Evolutionary conservation across 1,140 invertebrate species (phyloP).

Genomic region (Pinna nobilis): DNA sequence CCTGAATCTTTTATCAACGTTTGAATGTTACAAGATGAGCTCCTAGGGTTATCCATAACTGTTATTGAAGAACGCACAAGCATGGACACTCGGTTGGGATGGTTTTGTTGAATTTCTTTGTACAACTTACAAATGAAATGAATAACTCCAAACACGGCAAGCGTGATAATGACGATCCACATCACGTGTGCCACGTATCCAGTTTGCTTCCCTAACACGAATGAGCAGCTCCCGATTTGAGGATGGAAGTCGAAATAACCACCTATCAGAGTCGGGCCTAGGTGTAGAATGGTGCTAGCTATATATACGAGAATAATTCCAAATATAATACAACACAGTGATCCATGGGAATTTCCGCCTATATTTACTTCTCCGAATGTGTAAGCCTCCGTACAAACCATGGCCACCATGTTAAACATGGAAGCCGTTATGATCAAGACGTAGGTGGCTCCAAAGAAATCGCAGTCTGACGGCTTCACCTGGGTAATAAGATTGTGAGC

Average conservation of each 20-base stretch:
- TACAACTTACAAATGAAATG: slow-evolving; percentile 71
- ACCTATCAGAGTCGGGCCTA: slow-evolving; percentile 74
- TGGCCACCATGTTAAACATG: slow-evolving; percentile 73
- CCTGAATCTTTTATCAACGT: slow-evolving; percentile 61
- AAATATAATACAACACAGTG: slow-evolving; percentile 71
- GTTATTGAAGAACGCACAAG: slow-evolving; percentile 70
- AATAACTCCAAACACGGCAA: slow-evolving; percentile 62
- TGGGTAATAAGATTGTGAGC: slow-evolving; percentile 68
- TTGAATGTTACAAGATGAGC: slow-evolving; percentile 55
- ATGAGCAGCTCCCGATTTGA: slow-evolving; percentile 72
- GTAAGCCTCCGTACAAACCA: slow-evolving; percentile 74
- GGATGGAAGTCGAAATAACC: slow-evolving; percentile 72
- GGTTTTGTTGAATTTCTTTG: slow-evolving; percentile 70
- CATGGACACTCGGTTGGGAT: slow-evolving; percentile 69
- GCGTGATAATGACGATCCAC: slow-evolving; percentile 72
- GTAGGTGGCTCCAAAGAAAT: slow-evolving; percentile 68
- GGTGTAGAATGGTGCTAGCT: slow-evolving; percentile 72
- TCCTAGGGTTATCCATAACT: slow-evolving; percentile 55
- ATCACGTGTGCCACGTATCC: slow-evolving; percentile 73
- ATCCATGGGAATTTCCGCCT: slow-evolving; percentile 67
- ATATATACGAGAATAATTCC: slow-evolving; percentile 72
- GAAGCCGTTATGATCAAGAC: slow-evolving; percentile 71
- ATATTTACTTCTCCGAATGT: slow-evolving; percentile 72
- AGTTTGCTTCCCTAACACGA: slow-evolving; percentile 67
- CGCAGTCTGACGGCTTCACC: slow-evolving; percentile 63